Percentiles rank a stretch among this genome's conserved stretches.
phyloP scores from a whole-genome alignment of 30 jellyfish, hydroid and myxozoan genomes.

The Cassiopea xamachana region DNA sequence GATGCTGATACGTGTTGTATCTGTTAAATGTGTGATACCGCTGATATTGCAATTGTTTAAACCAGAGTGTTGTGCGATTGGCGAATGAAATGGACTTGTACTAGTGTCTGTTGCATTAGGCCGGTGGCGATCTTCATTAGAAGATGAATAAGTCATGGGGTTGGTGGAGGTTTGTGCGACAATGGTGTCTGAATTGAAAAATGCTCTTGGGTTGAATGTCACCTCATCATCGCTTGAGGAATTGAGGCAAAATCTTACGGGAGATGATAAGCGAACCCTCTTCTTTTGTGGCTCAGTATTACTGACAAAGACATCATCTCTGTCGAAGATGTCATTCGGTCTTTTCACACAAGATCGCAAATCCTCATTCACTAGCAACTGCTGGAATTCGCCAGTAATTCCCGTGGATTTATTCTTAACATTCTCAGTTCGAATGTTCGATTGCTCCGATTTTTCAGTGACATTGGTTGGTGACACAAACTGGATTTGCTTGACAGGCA shows the following conservation, averaged over 20 bases:
- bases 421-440: conserved; percentile 1
- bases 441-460: conserved; percentile 18
- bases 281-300: conserved; percentile 21
- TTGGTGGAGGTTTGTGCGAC: not conserved
- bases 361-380: conserved; percentile 22
- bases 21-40: conserved; percentile 85
- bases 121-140: not conserved
- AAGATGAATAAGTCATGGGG: not conserved
- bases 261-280: conserved; percentile 56
- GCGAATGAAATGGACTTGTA: conserved; percentile 42
- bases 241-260: conserved; percentile 8
- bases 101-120: not conserved
- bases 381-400: conserved; percentile 44
- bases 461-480: conserved; percentile 44
- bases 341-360: conserved; percentile 40
- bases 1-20: conserved; percentile 76
- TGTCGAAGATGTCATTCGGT: not conserved
- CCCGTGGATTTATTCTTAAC: conserved; percentile 51
- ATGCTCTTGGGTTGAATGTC: conserved; percentile 42
- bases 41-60: conserved; percentile 76
- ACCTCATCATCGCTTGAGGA: conserved; percentile 67
- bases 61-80: conserved; percentile 20
- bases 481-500: conserved; percentile 47
- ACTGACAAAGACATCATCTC: not conserved
- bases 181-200: conserved; percentile 28